Evolutionary conservation across 2,888 invertebrate genomes (phyloP), one percentile per base, ranked within the genome.

Genomic region (Brachyopa scutellaris): DNA sequence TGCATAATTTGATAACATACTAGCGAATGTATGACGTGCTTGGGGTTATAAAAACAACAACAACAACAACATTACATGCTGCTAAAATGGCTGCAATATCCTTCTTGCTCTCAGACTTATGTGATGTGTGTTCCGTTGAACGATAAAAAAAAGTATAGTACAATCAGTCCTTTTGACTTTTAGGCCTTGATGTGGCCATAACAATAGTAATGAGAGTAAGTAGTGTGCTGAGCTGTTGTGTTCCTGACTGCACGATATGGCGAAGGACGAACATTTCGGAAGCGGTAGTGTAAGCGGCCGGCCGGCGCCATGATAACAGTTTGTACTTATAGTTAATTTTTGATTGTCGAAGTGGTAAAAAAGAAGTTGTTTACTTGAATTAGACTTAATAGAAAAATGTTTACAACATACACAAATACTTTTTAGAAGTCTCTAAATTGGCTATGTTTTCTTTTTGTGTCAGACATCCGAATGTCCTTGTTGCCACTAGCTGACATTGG

Each of bases 1-100:
- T 49, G 29, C 29, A 29, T 49, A 31, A 31, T 31, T 49, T 49
- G 29, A 49, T 29, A 31, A 31, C 29, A 29, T 29, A 49, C 49
- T 31, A 31, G 49, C 15, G 29, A 9, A 9, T n/a, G 29, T 29
- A 49, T 17, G 19, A 42, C 42, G 42, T 42, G 42, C n/a, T 42
- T 42, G 9, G 42, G 5, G 42, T 42, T 42, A 42, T 42, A 42
- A 42, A 42, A 42, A 42, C n/a, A n/a, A 6, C 1, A 21, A 3
- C 42, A n/a, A 21, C 8, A 38, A 15, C n/a, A n/a, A 21, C 21
- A 19, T n/a, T 19, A 42, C 42, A 21, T 42, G 19, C 19, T 42
- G 42, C 4, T 42, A 21, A 21, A 42, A 42, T 5, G 19, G 15
- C 15, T n/a, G 33, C 15, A 38, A 15, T 1, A 15, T 38, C 11